Evolutionary conservation across 2,113 vertebrate species (phyloP).

Genomic region (Chaetorhynchus papuensis): DNA sequence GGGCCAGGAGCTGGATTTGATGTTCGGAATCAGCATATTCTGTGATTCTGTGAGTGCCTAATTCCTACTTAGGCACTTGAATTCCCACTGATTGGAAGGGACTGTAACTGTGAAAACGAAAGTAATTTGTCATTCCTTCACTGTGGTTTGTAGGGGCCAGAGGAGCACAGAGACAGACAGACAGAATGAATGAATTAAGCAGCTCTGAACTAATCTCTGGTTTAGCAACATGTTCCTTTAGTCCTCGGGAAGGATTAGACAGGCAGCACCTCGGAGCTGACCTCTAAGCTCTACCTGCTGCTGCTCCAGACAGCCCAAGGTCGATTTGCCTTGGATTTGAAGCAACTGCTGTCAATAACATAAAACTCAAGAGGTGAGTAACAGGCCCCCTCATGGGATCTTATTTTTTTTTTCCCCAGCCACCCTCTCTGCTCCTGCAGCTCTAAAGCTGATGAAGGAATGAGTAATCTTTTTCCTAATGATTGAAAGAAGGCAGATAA

Average conservation of each 20-base stretch:
- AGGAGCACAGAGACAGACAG: not conserved
- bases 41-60: not conserved
- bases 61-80: not conserved
- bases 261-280: not conserved
- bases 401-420: not conserved
- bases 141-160: not conserved
- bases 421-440: not conserved
- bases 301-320: not conserved
- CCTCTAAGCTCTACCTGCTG: not conserved
- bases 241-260: not conserved
- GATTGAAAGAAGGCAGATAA: conserved; percentile 63
- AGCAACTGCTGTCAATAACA: not conserved
- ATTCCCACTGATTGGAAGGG: not conserved
- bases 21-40: not conserved
- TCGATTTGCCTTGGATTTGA: conserved; percentile 19
- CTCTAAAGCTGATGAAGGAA: conserved; percentile 17
- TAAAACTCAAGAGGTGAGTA: not conserved
- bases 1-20: not conserved
- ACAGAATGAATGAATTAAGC: not conserved
- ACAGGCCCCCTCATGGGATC: not conserved
- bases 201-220: not conserved
- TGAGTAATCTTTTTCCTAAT: conserved; percentile 29
- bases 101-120: not conserved
- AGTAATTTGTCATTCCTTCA: not conserved
- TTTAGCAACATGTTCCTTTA: not conserved